phyloP scores from a whole-genome alignment of 2,113 vertebrate genomes.

The Trematocara stigmaticum region DNA sequence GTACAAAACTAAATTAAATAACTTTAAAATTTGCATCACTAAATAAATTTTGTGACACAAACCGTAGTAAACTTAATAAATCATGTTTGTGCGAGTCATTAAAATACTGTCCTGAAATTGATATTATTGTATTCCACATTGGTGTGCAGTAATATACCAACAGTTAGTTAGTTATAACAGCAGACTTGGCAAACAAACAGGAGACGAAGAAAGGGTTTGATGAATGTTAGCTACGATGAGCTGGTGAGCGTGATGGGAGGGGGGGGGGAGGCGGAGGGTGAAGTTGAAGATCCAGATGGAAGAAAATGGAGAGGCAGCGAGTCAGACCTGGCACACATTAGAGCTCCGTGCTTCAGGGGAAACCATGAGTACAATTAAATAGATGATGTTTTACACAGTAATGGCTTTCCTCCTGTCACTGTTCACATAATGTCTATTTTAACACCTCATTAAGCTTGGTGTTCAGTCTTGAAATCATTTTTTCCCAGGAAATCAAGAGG shows the following conservation, averaged over 20 bases:
- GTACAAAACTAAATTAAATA: not conserved
- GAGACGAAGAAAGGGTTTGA: not conserved
- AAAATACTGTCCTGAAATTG: not conserved
- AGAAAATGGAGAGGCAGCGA: constrained; percentile 3
- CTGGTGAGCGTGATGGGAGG: not conserved
- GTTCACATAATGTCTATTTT: constrained; percentile 1
- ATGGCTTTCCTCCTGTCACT: constrained; percentile 36
- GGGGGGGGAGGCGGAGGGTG: not conserved
- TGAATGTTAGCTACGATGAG: not conserved
- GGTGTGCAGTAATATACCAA: not conserved
- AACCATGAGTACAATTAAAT: constrained; percentile 41
- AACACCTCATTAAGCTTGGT: constrained; percentile 2
- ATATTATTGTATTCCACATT: not conserved
- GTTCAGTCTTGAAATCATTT: not conserved
- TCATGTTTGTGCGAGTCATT: not conserved
- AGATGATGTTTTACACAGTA: constrained; percentile 34
- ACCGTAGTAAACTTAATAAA: not conserved
- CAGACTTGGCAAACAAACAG: not conserved
- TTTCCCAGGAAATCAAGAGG: not conserved
- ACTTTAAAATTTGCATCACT: not conserved
- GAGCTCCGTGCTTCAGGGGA: constrained; percentile 28
- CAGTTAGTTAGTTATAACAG: not conserved
- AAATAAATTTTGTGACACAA: not conserved
- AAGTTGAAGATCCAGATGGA: not conserved
- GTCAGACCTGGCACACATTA: constrained; percentile 6